Percentiles rank a stretch among this genome's conserved stretches.
phyloP scores from a whole-genome alignment of 2,113 vertebrate species.

The Todiramphus chloris region DNA sequence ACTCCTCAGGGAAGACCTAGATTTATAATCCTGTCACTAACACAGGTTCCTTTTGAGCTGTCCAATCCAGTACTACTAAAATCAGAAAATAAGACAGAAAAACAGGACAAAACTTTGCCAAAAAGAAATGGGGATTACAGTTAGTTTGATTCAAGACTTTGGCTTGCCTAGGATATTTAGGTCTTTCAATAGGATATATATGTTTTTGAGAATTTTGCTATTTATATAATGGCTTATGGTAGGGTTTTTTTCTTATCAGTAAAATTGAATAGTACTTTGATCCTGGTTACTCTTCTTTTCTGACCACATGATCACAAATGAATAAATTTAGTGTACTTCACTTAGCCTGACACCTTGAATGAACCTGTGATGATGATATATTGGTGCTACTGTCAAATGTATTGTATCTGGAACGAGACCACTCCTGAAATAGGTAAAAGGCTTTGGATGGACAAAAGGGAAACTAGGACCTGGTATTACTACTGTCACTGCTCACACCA shows the following conservation, averaged over 20 bases:
- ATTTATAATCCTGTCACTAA: neutral
- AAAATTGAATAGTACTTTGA: neutral
- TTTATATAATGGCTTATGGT: neutral
- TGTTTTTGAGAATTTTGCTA: neutral
- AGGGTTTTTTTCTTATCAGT: neutral
- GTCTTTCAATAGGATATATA: neutral
- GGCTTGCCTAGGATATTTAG: neutral
- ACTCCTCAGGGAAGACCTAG: neutral
- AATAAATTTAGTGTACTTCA: neutral
- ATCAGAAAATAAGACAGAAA: neutral
- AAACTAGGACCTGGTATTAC: neutral
- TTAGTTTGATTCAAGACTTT: neutral
- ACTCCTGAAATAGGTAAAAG: neutral
- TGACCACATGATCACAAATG: neutral
- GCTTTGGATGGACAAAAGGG: neutral
- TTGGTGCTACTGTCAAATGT: neutral
- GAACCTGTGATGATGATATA: neutral
- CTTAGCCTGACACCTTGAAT: neutral
- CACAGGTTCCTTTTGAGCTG: neutral
- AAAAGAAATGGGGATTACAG: neutral
- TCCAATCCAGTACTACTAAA: neutral
- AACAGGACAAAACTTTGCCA: neutral
- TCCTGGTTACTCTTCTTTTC: neutral
- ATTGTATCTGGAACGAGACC: neutral
- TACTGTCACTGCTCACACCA: neutral